Conservation (phyloP, 2,113 vertebrate genomes). For the Polypterus bichir region DNA sequence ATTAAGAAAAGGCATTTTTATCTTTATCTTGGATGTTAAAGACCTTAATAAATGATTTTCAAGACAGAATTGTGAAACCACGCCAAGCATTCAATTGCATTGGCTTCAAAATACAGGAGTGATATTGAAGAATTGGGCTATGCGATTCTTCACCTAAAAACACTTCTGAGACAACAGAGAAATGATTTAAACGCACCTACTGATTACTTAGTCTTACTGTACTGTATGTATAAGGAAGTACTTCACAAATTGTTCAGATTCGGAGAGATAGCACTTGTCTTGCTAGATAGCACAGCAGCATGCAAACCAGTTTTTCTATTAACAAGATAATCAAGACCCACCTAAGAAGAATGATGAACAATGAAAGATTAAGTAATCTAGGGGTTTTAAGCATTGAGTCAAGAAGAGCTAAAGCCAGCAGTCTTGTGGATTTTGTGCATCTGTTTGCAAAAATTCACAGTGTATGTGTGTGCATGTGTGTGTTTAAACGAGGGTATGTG, state of each 20-base stretch:
- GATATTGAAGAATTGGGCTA: slow-evolving; percentile 9
- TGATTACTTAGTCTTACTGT: neutral
- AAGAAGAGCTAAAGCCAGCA: slow-evolving; percentile 8
- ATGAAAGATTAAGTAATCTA: too few species aligned
- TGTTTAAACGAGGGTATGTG: too few species aligned
- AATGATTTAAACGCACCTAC: too few species aligned
- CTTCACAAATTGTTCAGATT: slow-evolving; percentile 11
- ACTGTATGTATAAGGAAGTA: slow-evolving; percentile 8
- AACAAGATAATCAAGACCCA: slow-evolving; percentile 7
- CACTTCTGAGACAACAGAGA: neutral
- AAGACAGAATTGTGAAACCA: slow-evolving; percentile 1
- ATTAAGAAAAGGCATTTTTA: too few species aligned
- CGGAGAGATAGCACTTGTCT: slow-evolving; percentile 12
- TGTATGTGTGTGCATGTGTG: too few species aligned
- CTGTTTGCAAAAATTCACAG: slow-evolving; percentile 16
- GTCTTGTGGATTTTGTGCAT: slow-evolving; percentile 9
- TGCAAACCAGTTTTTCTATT: slow-evolving; percentile 4
- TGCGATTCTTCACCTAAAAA: slow-evolving; percentile 2
- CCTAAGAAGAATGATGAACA: too few species aligned
- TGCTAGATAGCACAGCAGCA: slow-evolving; percentile 7
- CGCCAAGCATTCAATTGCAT: slow-evolving; percentile 13
- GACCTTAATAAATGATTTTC: slow-evolving; percentile 14
- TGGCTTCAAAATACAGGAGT: slow-evolving; percentile 12
- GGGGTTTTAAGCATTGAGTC: slow-evolving; percentile 9
- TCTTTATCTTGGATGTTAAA: neutral